Evolutionary conservation across 1,140 invertebrate species (phyloP), one percentile per base, ranked within the genome.

Genomic region (Leptinotarsa lineolata): DNA sequence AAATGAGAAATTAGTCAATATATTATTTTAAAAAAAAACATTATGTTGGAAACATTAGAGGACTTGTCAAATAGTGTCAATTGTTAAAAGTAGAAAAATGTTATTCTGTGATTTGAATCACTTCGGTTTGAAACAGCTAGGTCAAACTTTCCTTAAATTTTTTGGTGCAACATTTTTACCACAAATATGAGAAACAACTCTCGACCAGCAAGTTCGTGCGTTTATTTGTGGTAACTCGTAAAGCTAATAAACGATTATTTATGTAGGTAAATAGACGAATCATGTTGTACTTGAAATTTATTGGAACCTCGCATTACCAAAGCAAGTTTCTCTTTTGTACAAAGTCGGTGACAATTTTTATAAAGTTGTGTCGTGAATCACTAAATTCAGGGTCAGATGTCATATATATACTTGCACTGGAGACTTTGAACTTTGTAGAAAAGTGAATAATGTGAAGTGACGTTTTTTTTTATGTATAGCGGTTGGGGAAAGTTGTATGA

Each of bases 281-380:
- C 11, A 63, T 20, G 61, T 63, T 63, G 20, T 63, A 63, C 24
- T 63, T 30, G 61, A 22, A 30, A 63, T 21, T 63, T 20, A 22
- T 20, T 21, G 15, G 61, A 63, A 22, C 21, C 61, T 63, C 11
- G 61, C 61, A 63, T 63, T 24, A 63, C 2, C 61, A 22, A 63
- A 63, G 61, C 60, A 18, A 63, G 21, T 63, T 63, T 63, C 61
- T 63, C 61, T 63, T 63, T 63, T 63, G 24, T 63, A 8, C 58
- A n/a, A 59, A 59, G 58, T 59, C 58, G 58, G 16, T 30, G 24
- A 63, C 61, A 30, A 63, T n/a, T 22, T 63, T 63, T 63, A 21
- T 63, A 30, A 63, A 63, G 61, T 12, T 63, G 20, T 30, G 24
- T 30, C 20, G 61, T 63, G 61, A 63, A 22, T 63, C 61, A 63